Conservation (phyloP, 2,888 invertebrate genomes). For the Cordylochernes scorpioides region DNA sequence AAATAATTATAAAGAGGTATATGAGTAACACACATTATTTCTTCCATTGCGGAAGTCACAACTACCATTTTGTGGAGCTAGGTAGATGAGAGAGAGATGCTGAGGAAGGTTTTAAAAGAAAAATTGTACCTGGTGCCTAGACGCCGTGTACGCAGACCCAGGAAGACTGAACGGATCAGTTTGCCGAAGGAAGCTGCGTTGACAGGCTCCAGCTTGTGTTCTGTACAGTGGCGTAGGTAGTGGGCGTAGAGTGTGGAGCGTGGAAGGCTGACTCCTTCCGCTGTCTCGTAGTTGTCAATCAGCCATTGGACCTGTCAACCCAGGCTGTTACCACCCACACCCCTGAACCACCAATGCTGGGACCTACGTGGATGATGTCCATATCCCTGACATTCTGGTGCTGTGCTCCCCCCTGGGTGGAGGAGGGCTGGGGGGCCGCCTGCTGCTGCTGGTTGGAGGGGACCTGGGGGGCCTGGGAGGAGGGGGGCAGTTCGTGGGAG, state of each 20-base stretch:
- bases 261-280: conserved; percentile 77
- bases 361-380: conserved; percentile 15
- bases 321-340: background rate
- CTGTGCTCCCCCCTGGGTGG: conserved; percentile 8
- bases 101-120: background rate
- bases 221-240: conserved; percentile 69
- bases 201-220: conserved; percentile 79
- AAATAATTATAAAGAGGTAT: too few species aligned
- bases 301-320: conserved; percentile 56
- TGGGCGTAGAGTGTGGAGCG: conserved; percentile 88
- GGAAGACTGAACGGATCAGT: conserved; percentile 86
- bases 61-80: too few species aligned
- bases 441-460: conserved; percentile 5
- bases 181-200: conserved; percentile 99
- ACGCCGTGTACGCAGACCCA: conserved; percentile 72
- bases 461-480: conserved; percentile 4
- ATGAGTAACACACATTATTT: too few species aligned
- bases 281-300: conserved; percentile 90
- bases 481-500: conserved; percentile 8
- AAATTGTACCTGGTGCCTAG: conserved; percentile 46
- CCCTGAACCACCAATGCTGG: too few species aligned
- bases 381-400: conserved; percentile 15
- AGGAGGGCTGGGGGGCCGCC: conserved; percentile 3
- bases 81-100: background rate
- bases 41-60: too few species aligned